Conservation (phyloP, 1,140 invertebrate genomes). For the Brachionus calyciflorus region DNA sequence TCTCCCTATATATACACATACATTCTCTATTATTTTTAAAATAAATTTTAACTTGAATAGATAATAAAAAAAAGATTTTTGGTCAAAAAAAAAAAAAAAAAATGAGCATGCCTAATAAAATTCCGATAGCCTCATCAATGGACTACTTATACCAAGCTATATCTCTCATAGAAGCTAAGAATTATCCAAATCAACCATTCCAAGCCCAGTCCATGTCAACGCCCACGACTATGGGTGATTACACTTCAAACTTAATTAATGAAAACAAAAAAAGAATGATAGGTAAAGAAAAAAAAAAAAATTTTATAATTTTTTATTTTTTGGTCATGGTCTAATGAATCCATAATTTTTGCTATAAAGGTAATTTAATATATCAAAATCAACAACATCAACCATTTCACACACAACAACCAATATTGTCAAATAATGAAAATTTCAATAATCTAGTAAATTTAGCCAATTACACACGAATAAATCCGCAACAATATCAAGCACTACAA, state of each 20-base stretch:
- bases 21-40: too few species aligned
- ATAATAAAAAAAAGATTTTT: too few species aligned
- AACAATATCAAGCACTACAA: not conserved
- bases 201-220: not conserved
- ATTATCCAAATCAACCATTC: not conserved
- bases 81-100: too few species aligned
- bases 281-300: conserved; percentile 7
- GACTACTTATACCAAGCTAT: conserved; percentile 31
- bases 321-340: not conserved
- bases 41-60: too few species aligned
- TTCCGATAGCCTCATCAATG: not conserved
- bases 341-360: conserved; percentile 29
- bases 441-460: not conserved
- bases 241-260: not conserved
- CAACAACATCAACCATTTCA: not conserved
- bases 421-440: conserved; percentile 43
- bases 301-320: not conserved
- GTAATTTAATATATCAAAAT: conserved; percentile 35
- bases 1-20: too few species aligned
- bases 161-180: conserved; percentile 11
- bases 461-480: not conserved
- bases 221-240: not conserved
- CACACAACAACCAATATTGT: not conserved
- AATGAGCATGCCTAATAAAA: not conserved
- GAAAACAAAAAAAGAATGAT: conserved; percentile 43